Evolutionary conservation across 2,888 invertebrate genomes (phyloP).

Genomic region (Rhopalosiphum nymphaeae): DNA sequence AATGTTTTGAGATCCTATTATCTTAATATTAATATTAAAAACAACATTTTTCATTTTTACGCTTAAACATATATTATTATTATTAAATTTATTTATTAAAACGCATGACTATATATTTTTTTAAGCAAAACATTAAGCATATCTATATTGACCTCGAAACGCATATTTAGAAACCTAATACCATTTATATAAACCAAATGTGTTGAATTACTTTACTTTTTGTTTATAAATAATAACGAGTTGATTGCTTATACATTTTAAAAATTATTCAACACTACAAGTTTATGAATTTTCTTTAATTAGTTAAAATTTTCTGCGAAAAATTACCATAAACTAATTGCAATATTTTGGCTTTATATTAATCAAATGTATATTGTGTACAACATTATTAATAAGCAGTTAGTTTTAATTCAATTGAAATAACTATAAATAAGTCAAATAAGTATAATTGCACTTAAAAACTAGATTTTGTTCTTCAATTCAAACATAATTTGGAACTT

Average conservation of each 20-base stretch:
- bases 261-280: neutral
- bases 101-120: slow-evolving; percentile 26
- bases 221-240: slow-evolving; percentile 7
- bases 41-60: neutral
- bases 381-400: neutral
- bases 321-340: neutral
- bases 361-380: neutral
- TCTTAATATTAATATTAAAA: neutral
- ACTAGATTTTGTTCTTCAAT: slow-evolving; percentile 5
- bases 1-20: neutral
- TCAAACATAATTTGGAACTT: slow-evolving; percentile 23
- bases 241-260: slow-evolving; percentile 17
- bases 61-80: neutral
- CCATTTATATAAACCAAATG: neutral
- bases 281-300: neutral
- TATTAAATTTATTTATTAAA: slow-evolving; percentile 19
- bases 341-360: neutral
- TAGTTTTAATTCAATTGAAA: neutral
- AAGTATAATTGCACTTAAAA: slow-evolving; percentile 9
- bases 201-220: slow-evolving; percentile 16
- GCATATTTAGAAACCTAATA: slow-evolving; percentile 16
- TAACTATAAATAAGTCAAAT: neutral
- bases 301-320: neutral
- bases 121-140: slow-evolving; percentile 16
- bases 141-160: slow-evolving; percentile 13